Evolutionary conservation across 1,140 invertebrate species (phyloP), one percentile per base, ranked within the genome.

Genomic region (Drosophila murphyi): DNA sequence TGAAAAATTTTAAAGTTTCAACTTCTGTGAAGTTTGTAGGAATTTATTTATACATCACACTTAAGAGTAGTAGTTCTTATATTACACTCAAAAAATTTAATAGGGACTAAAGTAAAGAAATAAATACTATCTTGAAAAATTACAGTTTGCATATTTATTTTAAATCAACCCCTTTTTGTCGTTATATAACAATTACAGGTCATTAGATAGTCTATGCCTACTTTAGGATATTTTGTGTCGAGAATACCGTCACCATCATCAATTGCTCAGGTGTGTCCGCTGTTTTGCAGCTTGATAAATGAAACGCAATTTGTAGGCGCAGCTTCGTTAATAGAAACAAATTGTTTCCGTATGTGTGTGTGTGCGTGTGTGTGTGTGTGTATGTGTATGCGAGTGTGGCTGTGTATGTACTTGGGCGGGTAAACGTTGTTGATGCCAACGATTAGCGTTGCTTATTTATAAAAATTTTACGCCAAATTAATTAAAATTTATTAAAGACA

Each of bases 261-360:
- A 87, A 82, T 88, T 87, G 72, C 70, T 68, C 83, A 87, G 83
- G 83, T 87, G 83, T 88, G 83, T 56, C 37, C 65, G 64, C 51
- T 60, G 75, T 57, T 70, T 80, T 70, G 61, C 29, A 63, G 48
- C 78, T 82, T 87, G 83, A 87, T 88, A 87, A 87, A 87, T 87
- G 83, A 88, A 83, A 76, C 56, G 59, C 73, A 75, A 87, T 87
- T 87, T 88, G 83, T 88, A 87, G 83, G 83, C 83, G 83, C 85
- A 78, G 85, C 83, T 80, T 80, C 73, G 85, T 88, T 89, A 88
- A 88, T 88, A 88, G 85, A 88, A 88, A 88, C 85, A 88, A 88
- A 88, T 88, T 89, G 85, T 87, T 75, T 77, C 72, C 45, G 70
- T 80, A 56, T 76, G 28, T 10, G 31, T 43, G 29, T 45, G 50